Evolutionary conservation across 1,140 invertebrate genomes (phyloP).

Genomic region (Linepithema humile): DNA sequence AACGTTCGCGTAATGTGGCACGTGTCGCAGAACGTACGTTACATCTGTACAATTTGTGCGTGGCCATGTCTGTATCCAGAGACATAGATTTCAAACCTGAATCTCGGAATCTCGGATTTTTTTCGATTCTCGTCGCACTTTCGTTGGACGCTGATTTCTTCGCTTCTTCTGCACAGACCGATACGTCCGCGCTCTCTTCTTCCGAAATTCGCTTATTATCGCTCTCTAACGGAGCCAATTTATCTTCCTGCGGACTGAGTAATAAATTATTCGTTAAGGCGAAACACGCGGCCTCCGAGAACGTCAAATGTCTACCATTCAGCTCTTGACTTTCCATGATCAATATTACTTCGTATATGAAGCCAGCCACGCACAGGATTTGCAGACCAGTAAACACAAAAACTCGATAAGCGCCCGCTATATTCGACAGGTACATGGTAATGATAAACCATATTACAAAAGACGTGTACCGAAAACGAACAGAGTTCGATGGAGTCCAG

Average conservation of each 20-base stretch:
- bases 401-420: conserved; percentile 86
- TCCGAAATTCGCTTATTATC: not conserved
- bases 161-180: not conserved
- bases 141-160: not conserved
- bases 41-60: not conserved
- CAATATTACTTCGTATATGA: conserved; percentile 85
- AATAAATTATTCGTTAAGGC: conserved; percentile 74
- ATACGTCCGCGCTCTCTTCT: not conserved
- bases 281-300: conserved; percentile 76
- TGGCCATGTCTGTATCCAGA: conserved; percentile 66
- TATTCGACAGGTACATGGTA: conserved; percentile 86
- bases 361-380: conserved; percentile 84
- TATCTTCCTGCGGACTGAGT: conserved; percentile 29
- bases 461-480: conserved; percentile 85
- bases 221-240: not conserved
- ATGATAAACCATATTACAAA: conserved; percentile 87
- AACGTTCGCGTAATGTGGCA: conserved; percentile 71
- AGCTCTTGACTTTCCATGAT: conserved; percentile 79
- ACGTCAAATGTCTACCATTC: conserved; percentile 75
- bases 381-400: conserved; percentile 86
- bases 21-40: conserved; percentile 53
- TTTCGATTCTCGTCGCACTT: not conserved
- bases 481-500: conserved; percentile 86
- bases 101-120: not conserved
- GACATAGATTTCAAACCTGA: conserved; percentile 75